Evolutionary conservation across 2,888 invertebrate species (phyloP).

Genomic region (Pycnomerus fuliginosus): DNA sequence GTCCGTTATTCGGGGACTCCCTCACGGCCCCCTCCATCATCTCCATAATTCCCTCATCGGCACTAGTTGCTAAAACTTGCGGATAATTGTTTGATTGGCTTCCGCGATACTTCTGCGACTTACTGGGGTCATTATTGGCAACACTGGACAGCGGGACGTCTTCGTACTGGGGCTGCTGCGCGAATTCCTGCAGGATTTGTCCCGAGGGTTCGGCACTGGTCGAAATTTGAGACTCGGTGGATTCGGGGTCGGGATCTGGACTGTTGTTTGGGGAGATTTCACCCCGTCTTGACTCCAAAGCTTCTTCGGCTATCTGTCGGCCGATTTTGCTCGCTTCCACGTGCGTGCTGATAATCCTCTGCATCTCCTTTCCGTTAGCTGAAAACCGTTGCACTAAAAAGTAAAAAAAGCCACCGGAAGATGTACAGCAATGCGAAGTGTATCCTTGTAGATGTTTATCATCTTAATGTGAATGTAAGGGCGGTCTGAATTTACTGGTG

Average conservation of each 20-base stretch:
- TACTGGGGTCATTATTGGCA: slow-evolving; percentile 56
- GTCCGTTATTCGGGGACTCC: slow-evolving; percentile 51
- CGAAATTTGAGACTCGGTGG: slow-evolving; percentile 50
- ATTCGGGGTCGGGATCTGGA: slow-evolving; percentile 51
- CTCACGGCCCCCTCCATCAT: slow-evolving; percentile 59
- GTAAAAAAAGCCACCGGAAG: no score
- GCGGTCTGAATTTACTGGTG: no score
- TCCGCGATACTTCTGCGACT: slow-evolving; percentile 5
- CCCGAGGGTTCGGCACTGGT: slow-evolving; percentile 50
- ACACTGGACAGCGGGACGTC: slow-evolving; percentile 55
- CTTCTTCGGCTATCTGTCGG: slow-evolving; percentile 79
- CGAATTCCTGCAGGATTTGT: slow-evolving; percentile 35
- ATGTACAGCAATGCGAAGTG: no score
- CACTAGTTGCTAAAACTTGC: slow-evolving; percentile 37
- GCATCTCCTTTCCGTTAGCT: slow-evolving; percentile 64
- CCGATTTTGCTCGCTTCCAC: slow-evolving; percentile 85
- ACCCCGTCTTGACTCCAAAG: slow-evolving; percentile 59
- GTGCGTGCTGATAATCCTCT: slow-evolving; percentile 70
- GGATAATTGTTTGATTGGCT: background rate
- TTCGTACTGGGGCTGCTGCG: slow-evolving; percentile 43
- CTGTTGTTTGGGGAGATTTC: slow-evolving; percentile 56
- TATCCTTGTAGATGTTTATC: no score
- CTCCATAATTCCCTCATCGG: slow-evolving; percentile 59
- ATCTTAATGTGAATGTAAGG: no score
- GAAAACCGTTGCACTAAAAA: slow-evolving; percentile 15